phyloP scores from a whole-genome alignment of 2,888 invertebrate species.

The Caenorhabditis sp. region DNA sequence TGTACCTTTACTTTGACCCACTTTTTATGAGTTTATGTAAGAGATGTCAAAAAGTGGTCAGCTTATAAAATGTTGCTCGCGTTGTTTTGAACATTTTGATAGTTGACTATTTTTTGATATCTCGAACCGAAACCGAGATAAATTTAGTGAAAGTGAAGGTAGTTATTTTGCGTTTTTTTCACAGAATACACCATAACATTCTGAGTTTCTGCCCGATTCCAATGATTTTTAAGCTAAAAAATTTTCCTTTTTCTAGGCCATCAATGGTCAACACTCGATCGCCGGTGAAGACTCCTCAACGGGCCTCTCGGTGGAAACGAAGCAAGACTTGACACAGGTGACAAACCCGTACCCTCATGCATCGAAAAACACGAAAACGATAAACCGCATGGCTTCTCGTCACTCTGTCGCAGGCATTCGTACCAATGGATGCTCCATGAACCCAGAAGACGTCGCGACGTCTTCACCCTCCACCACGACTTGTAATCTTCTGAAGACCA shows the following conservation, averaged over 20 bases:
- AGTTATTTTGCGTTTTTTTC: too few species aligned
- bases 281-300: slow-evolving; percentile 22
- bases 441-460: not conserved
- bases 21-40: too few species aligned
- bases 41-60: too few species aligned
- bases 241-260: slow-evolving; percentile 37
- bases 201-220: too few species aligned
- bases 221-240: not conserved
- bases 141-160: too few species aligned
- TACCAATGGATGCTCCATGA: not conserved
- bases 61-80: too few species aligned
- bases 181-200: too few species aligned
- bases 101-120: too few species aligned
- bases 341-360: not conserved
- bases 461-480: slow-evolving; percentile 25
- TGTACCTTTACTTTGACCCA: too few species aligned
- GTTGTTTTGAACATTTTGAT: too few species aligned
- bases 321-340: slow-evolving; percentile 66
- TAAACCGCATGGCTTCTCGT: slow-evolving; percentile 52
- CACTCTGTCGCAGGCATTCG: slow-evolving; percentile 34
- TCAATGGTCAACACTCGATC: slow-evolving; percentile 52
- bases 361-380: not conserved
- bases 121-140: too few species aligned
- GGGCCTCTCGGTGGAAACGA: slow-evolving; percentile 42
- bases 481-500: slow-evolving; percentile 43